Base-by-base conservation (phyloP, 2,113 vertebrate species). In the Larimichthys crocea region DNA sequence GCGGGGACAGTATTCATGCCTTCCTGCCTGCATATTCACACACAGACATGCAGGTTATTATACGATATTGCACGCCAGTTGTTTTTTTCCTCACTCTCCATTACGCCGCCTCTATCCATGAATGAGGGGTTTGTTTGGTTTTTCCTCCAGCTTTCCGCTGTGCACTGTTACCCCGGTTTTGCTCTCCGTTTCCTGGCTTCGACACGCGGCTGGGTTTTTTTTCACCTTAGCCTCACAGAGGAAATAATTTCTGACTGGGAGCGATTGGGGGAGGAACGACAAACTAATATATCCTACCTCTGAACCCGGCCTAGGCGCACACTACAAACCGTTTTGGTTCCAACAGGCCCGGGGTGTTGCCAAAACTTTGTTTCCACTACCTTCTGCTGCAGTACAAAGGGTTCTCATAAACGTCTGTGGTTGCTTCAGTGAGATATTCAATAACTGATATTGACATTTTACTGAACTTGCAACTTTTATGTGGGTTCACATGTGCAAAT, bases 81-180 rank as follows among this genome's bases (percentile, higher is more conserved):
- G 48, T 76, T 79, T 62, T 78, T 59, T 31, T 16, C 19, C 50
- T 74, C 46, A 74, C 79, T 86, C 90, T 92, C 81, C 87, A 88
- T 89, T 86, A 86, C 75, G 10, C 74, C 49, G 75, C 69, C 80
- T 86, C 76, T 17, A 42, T 76, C 82, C 70, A 87, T 92, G 90
- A 94, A 94, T 91, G 88, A 89, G 82, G 82, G 69, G 84, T 90
- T 93, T 94, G 90, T 92, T 93, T 92, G 82, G 65, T 81, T 90
- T 91, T 80, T 87, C 78, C 71, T 82, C 75, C 22, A 57, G 82
- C 85, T 91, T 91, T 91, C 86, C 55, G 57, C 72, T 81, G 74
- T 62, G 82, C 83, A 69, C 70, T 53, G 70, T 84, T 85, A 87
- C 86, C 89, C 79, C 63, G 59, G 82, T 90, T 91, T 83, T 90